Conservation (phyloP, 2,113 vertebrate genomes). For the Climacteris rufus region DNA sequence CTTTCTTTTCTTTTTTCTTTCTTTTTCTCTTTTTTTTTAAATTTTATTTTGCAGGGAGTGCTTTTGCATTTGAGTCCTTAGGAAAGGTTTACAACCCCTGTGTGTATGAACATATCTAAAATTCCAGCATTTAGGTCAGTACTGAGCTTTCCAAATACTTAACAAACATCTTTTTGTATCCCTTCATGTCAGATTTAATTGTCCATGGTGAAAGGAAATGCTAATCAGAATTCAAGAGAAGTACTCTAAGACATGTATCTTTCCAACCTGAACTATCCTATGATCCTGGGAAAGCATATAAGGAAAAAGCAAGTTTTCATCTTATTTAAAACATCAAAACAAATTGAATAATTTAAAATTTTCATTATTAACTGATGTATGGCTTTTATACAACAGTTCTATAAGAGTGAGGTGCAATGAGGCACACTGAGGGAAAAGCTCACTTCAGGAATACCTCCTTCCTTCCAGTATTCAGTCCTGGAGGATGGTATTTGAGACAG, state of each 20-base stretch:
- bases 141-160: background rate
- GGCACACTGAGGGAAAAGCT: background rate
- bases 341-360: background rate
- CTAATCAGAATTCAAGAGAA: slow-evolving; percentile 14
- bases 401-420: background rate
- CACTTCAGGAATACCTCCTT: background rate
- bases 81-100: background rate
- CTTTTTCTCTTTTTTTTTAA: no score
- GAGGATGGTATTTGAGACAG: background rate
- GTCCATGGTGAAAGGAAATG: background rate
- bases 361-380: background rate
- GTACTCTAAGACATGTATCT: background rate
- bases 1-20: background rate
- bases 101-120: background rate
- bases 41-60: background rate
- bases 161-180: background rate
- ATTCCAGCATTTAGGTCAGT: background rate
- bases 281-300: background rate
- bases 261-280: background rate
- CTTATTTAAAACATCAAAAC: background rate
- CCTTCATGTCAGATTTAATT: slow-evolving; percentile 30
- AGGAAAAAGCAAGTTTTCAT: background rate
- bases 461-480: background rate
- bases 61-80: background rate
- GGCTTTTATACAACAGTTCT: background rate